Base-by-base conservation (phyloP, 2,888 invertebrate genomes). In the Drosophila lutescens region DNA sequence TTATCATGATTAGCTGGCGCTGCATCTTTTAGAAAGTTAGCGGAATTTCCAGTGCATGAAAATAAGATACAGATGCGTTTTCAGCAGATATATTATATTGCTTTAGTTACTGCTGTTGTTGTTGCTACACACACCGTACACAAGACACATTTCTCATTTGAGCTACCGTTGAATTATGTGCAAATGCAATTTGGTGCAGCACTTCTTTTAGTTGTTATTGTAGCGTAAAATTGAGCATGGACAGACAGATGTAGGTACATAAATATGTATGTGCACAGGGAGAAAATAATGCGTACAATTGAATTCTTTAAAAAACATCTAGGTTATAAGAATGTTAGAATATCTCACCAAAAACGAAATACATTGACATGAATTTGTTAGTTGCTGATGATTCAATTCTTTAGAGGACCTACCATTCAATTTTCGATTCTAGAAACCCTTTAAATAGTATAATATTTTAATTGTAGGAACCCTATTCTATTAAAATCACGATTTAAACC, bases 11-110 rank as follows among this genome's bases (percentile, higher is more conserved):
- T 77, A 80, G 73, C 70, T 74, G 54, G 56, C 40, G 67, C 57
- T 86, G 78, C 77, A 81, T 76, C 72, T 84, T 83, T 89, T 84
- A 80, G 86, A 86, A 89, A 90, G 90, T 89, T 86, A 75, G 78
- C 78, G 81, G 81, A 90, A 79, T 91, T 90, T 90, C 86, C 89
- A 90, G 90, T 91, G 90, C 90, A 91, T 90, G 90, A 88, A 88
- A 88, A 26, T 26, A 85, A 81, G 87, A 78, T 86, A 86, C 81
- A 81, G 87, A 81, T 81, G 85, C 87, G 85, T 84, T 84, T 81
- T 78, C 77, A 87, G 79, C 81, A 76, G 88, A 43, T 43, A 36
- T 49, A 49, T 17, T 54, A 36, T 53, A 44, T 17, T 53, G 58
- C n/a, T 50, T 55, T 30, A 26, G 26, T 26, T 26, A 26, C 26